Evolutionary conservation across 2,797 vertebrate species (phyloP).

Genomic region (Simalia tracyae): DNA sequence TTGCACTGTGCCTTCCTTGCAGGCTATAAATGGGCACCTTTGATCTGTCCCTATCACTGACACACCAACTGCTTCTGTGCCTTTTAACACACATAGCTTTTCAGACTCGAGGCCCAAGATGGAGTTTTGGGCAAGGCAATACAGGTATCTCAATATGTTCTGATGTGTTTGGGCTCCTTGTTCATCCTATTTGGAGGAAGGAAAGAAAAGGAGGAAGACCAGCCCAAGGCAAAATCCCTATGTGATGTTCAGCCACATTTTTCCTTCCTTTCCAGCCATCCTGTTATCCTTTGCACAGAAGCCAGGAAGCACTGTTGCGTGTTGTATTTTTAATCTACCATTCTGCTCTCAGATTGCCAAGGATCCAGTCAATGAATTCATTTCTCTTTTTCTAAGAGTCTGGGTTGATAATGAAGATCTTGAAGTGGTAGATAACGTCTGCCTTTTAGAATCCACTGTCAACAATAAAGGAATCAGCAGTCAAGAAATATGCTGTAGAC

Average conservation of each 20-base stretch:
- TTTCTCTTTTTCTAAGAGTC: background rate
- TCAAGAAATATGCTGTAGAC: too few relatives aligned
- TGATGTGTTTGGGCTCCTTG: background rate
- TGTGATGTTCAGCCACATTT: background rate
- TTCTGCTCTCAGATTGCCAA: background rate
- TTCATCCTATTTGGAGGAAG: background rate
- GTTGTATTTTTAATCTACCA: background rate
- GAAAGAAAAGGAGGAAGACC: background rate
- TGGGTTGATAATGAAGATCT: background rate
- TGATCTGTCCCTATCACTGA: background rate
- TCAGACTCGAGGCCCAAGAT: background rate
- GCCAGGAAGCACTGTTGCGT: background rate
- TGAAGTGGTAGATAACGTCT: background rate
- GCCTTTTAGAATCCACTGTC: background rate
- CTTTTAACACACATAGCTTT: background rate
- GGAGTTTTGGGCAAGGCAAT: background rate
- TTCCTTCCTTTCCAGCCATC: background rate
- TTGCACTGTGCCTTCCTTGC: background rate
- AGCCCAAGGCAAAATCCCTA: background rate
- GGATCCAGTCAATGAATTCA: background rate
- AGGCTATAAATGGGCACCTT: background rate
- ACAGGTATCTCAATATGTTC: background rate
- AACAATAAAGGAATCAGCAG: background rate
- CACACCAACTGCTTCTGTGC: background rate
- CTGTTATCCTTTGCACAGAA: background rate